Percentiles rank a stretch among this genome's conserved stretches.
These are phyloP conservation scores for Cetoscarus ocellatus DNA, from an alignment of 2,797 vertebrate genomes.

Conservation along the genomic window DNA sequence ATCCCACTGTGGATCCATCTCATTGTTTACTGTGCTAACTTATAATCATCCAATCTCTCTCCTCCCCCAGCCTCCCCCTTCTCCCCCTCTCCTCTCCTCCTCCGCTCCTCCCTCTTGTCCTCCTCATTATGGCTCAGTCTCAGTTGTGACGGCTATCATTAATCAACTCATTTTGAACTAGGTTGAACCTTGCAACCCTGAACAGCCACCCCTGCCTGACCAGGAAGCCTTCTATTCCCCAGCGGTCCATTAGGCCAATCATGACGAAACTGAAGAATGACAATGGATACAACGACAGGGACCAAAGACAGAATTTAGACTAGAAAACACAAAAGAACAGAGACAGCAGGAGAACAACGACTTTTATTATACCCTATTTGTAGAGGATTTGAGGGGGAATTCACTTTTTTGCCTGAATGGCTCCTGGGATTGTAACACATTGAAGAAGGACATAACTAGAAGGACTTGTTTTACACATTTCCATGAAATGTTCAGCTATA, in stretches of 20 bases:
- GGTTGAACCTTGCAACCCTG: slow-evolving; percentile 76
- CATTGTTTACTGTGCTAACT: slow-evolving; percentile 72
- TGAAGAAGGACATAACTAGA: too few relatives aligned
- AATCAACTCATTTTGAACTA: slow-evolving; percentile 80
- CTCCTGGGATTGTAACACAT: slow-evolving; percentile 49
- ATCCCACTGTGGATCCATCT: slow-evolving; percentile 60
- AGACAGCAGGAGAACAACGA: slow-evolving; percentile 69
- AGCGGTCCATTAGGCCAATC: slow-evolving; percentile 76
- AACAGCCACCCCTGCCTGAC: slow-evolving; percentile 68
- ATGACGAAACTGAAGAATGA: slow-evolving; percentile 47
- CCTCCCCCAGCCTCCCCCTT: slow-evolving; percentile 26
- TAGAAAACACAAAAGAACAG: slow-evolving; percentile 59
- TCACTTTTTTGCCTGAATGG: slow-evolving; percentile 43
- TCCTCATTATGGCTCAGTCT: slow-evolving; percentile 76
- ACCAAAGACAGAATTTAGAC: slow-evolving; percentile 67
- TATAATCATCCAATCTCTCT: slow-evolving; percentile 73
- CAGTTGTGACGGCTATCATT: slow-evolving; percentile 75
- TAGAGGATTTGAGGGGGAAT: slow-evolving; percentile 43
- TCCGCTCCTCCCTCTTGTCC: slow-evolving; percentile 69
- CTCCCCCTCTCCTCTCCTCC: slow-evolving; percentile 53
- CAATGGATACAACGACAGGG: slow-evolving; percentile 69
- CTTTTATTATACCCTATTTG: slow-evolving; percentile 56
- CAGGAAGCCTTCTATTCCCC: slow-evolving; percentile 83
- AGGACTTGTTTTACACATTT: too few relatives aligned
- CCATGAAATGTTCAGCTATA: too few relatives aligned